Base-by-base conservation (phyloP, 2,113 vertebrate species). In the Gasterosteus aculeatus region DNA sequence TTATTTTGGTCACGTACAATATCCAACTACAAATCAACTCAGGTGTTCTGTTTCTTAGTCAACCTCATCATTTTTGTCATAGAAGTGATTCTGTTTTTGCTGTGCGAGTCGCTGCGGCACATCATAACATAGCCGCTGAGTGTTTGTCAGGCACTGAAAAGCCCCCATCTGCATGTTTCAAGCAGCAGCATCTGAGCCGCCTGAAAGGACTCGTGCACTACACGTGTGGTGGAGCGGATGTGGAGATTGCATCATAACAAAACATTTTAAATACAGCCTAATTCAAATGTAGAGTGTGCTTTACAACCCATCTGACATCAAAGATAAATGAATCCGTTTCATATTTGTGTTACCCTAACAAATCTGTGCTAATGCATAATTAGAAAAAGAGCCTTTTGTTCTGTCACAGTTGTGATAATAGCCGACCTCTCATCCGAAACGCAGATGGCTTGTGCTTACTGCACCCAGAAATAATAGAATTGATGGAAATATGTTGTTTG, bases 281-380 rank as follows among this genome's bases (percentile, higher is more conserved):
- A 82, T 91, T 89, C 73, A 73, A 79, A 82, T 88, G 73, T 47
- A 62, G 79, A 85, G 87, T 75, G 82, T 78, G 41, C 73, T 87
- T 79, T 49, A 71, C 80, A 38, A 81, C 79, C 67, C 54, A 14
- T 64, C 29, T 12, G 16, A 73, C 81, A 88, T 92, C 88, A 91
- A 88, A 93, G 82, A 71, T 71, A 70, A 59, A 65, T 38, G 26
- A 84, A 81, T 64, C 5, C 44, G 54, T 79, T 78, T 74, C 12
- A 49, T 57, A 29, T 78, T 80, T 75, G 54, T 80, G 61, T 62
- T 75, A 67, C 62, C 72, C 19, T 62, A 71, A 79, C 46, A 4
- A 79, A 80, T 80, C 53, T 19, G 58, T 70, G 57, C 81, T 78
- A 68, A 88, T 88, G 83, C 73, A 88, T 59, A 68, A 85, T 84